Evolutionary conservation across 2,888 invertebrate species (phyloP).

Genomic region (Nemurella pictetii): DNA sequence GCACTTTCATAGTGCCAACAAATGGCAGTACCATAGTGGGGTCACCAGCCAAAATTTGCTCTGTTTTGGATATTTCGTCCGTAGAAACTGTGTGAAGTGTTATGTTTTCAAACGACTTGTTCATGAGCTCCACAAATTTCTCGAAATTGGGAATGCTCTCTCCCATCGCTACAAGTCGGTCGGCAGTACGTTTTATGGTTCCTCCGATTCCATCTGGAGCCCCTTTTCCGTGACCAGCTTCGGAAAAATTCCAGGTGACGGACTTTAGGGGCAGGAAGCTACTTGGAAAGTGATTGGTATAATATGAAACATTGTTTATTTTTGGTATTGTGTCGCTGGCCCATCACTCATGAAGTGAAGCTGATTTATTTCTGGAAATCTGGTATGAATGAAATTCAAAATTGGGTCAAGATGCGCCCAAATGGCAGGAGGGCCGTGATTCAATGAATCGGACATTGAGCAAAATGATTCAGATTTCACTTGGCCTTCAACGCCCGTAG

Average conservation of each 20-base stretch:
- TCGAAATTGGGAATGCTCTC: constrained; percentile 24
- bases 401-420: constrained; percentile 16
- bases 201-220: constrained; percentile 33
- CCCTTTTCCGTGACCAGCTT: constrained; percentile 34
- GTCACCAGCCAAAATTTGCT: too few relatives aligned
- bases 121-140: constrained; percentile 18
- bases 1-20: background rate
- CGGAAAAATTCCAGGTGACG: constrained; percentile 29
- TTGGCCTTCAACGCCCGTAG: background rate
- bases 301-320: constrained; percentile 30
- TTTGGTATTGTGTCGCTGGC: constrained; percentile 6
- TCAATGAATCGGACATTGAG: background rate
- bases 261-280: constrained; percentile 8
- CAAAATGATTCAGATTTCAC: background rate
- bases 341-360: constrained; percentile 32
- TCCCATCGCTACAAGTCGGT: constrained; percentile 26
- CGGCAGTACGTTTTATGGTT: constrained; percentile 25
- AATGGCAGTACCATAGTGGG: background rate
- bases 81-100: background rate
- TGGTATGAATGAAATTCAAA: background rate
- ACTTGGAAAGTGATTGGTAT: constrained; percentile 4
- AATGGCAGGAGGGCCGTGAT: background rate
- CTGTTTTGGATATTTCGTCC: background rate
- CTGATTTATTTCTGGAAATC: background rate
- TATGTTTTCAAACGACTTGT: background rate